Conservation (phyloP, 2,113 vertebrate genomes). For the Pithys albifrons region DNA sequence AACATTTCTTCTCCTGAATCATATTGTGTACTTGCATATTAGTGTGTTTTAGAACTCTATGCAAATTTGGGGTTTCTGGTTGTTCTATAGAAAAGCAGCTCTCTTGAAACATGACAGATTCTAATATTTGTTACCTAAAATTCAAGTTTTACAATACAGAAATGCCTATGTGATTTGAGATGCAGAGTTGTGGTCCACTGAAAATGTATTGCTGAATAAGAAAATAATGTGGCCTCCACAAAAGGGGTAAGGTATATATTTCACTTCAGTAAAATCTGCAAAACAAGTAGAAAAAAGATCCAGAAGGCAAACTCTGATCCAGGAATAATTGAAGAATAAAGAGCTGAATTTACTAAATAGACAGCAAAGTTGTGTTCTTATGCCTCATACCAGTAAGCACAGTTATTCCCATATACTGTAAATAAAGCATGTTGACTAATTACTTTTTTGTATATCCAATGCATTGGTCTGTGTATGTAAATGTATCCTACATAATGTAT, state of each 20-base stretch:
- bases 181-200: neutral
- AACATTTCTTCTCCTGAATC: neutral
- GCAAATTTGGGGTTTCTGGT: neutral
- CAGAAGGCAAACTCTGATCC: neutral
- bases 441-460: neutral
- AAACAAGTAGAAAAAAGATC: neutral
- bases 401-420: neutral
- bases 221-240: neutral
- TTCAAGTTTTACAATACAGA: neutral
- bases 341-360: neutral
- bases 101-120: neutral
- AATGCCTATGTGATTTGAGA: neutral
- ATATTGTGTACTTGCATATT: neutral
- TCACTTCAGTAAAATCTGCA: neutral
- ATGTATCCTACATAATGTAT: neutral
- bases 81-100: neutral
- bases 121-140: neutral
- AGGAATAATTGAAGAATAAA: neutral
- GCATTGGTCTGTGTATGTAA: neutral
- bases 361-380: neutral
- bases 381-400: rapidly evolving
- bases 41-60: neutral
- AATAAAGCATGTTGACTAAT: neutral
- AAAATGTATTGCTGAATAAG: neutral
- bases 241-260: neutral